Conservation (phyloP, 2,113 vertebrate species). For the Eonycteris spelaea region DNA sequence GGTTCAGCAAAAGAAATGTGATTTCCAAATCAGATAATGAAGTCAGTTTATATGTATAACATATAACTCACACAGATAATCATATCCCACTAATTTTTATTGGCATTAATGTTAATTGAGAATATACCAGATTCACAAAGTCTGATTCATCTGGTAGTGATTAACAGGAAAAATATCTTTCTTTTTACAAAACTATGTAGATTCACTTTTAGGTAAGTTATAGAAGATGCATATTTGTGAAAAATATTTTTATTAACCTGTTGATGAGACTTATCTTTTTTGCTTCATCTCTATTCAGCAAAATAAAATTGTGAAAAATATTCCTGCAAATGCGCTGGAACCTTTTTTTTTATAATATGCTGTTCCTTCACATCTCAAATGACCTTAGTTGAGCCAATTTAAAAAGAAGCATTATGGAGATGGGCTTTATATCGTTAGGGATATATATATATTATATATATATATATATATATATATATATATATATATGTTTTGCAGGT, state of each 20-base stretch:
- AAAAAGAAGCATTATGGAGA: not conserved
- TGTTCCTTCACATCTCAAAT: not conserved
- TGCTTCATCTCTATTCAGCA: not conserved
- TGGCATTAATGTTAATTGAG: not conserved
- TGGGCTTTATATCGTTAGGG: not conserved
- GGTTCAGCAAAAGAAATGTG: not conserved
- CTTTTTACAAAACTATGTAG: not conserved
- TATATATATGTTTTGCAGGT: not conserved
- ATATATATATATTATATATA: not conserved
- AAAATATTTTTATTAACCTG: not conserved
- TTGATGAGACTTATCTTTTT: not conserved
- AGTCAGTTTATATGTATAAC: not conserved
- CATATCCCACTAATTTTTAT: not conserved
- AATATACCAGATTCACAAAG: not conserved
- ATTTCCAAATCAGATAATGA: not conserved
- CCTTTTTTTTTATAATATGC: constrained; percentile 26
- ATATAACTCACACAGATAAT: not conserved
- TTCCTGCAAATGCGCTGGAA: constrained; percentile 4
- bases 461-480: no score
- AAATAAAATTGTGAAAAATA: constrained; percentile 54
- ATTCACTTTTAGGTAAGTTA: not conserved
- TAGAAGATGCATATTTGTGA: not conserved
- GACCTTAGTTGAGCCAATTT: not conserved
- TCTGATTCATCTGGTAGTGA: not conserved
- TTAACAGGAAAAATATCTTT: not conserved